Conservation (phyloP, 2,888 invertebrate genomes). For the Frankliniella fusca region DNA sequence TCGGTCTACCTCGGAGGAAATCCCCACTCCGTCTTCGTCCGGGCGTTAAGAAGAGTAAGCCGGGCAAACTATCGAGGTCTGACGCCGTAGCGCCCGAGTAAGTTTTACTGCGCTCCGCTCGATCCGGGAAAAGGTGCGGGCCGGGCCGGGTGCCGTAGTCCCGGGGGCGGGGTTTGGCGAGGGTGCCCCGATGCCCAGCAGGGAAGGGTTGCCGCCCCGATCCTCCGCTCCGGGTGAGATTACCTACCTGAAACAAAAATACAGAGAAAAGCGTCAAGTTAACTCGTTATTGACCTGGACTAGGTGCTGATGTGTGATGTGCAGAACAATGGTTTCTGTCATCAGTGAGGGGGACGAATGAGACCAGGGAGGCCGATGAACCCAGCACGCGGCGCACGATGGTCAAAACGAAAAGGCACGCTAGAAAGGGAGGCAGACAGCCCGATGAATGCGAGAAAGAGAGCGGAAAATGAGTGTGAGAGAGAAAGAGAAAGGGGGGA, state of each 20-base stretch:
- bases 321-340: background rate
- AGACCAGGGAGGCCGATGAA: background rate
- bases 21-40: background rate
- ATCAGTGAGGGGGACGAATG: background rate
- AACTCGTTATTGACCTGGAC: background rate
- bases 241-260: background rate
- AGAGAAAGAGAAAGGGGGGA: too few relatives aligned
- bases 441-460: too few relatives aligned
- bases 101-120: background rate
- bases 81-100: background rate
- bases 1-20: background rate
- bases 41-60: background rate
- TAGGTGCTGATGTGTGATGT: background rate
- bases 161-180: background rate
- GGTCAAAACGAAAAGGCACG: too few relatives aligned
- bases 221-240: background rate
- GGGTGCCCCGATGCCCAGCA: too few relatives aligned
- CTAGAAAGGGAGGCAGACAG: background rate
- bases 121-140: background rate
- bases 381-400: too few relatives aligned
- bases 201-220: background rate
- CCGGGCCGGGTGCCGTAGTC: background rate
- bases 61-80: background rate
- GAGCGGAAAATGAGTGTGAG: too few relatives aligned
- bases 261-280: background rate